These are phyloP conservation scores for Apodemia mormo DNA, from an alignment of 2,888 invertebrate species.

Conservation along the genomic window DNA sequence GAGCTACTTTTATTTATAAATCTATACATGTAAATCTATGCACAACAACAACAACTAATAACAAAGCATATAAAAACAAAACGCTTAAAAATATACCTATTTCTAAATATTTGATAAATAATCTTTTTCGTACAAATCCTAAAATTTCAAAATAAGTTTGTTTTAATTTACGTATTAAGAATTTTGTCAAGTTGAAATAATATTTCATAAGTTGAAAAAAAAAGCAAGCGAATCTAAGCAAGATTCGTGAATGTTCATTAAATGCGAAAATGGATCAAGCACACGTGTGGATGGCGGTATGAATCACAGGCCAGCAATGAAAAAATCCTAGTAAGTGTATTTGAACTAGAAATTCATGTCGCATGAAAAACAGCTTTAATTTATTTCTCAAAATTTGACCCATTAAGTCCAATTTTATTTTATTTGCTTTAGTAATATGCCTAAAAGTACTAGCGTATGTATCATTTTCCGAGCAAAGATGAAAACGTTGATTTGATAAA, in stretches of 20 bases:
- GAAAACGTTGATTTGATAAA: background rate
- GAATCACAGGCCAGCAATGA: slow-evolving; percentile 38
- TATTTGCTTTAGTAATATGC: background rate
- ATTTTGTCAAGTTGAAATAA: background rate
- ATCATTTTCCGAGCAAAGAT: no score
- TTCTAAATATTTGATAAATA: background rate
- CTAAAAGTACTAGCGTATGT: background rate
- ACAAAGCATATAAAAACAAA: slow-evolving; percentile 15
- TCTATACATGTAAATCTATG: slow-evolving; percentile 3
- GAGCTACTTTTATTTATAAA: background rate
- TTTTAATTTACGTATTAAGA: background rate
- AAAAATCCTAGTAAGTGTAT: background rate
- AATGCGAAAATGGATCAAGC: slow-evolving; percentile 55
- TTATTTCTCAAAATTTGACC: background rate
- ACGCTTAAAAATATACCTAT: slow-evolving; percentile 1
- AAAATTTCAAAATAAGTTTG: background rate
- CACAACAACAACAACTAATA: slow-evolving; percentile 8
- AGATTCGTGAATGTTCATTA: slow-evolving; percentile 40
- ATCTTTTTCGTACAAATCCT: background rate
- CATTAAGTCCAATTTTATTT: background rate
- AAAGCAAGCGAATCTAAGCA: background rate
- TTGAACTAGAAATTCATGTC: slow-evolving; percentile 2
- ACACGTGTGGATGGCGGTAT: slow-evolving; percentile 54
- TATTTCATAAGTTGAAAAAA: background rate
- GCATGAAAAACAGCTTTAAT: background rate